Evolutionary conservation across 2,113 vertebrate species (phyloP).

Genomic region (Oxygymnocypris stewartii): DNA sequence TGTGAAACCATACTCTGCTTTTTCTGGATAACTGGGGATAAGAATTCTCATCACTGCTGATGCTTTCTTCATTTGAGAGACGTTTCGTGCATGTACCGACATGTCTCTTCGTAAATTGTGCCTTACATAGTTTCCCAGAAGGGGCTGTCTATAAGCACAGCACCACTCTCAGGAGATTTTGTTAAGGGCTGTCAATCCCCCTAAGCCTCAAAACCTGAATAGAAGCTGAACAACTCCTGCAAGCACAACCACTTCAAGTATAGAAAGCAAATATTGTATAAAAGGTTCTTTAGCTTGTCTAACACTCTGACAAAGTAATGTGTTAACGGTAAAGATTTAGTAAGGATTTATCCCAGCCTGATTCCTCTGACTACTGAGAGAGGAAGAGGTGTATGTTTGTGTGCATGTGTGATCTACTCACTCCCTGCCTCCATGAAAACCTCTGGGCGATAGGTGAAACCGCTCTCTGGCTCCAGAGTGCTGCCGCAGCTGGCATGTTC

Average conservation of each 20-base stretch:
- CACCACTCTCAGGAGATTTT: conserved; percentile 59
- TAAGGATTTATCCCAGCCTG: conserved; percentile 34
- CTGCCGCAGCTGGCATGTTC: conserved; percentile 96
- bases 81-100: conserved; percentile 25
- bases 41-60: not conserved
- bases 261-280: conserved; percentile 4
- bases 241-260: not conserved
- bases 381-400: not conserved
- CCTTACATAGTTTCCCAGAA: conserved; percentile 38
- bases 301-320: not conserved
- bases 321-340: not conserved
- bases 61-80: not conserved
- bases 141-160: conserved; percentile 16
- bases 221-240: conserved; percentile 13
- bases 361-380: conserved; percentile 59
- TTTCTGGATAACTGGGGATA: not conserved
- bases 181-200: conserved; percentile 53
- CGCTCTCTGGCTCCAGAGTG: conserved; percentile 88
- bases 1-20: not conserved
- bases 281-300: not conserved
- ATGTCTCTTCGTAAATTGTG: conserved; percentile 27
- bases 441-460: conserved; percentile 94
- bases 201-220: conserved; percentile 7
- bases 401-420: conserved; percentile 73
- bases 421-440: conserved; percentile 94